Base-by-base conservation (phyloP, 2,888 invertebrate genomes). In the Cylloceria caligata region DNA sequence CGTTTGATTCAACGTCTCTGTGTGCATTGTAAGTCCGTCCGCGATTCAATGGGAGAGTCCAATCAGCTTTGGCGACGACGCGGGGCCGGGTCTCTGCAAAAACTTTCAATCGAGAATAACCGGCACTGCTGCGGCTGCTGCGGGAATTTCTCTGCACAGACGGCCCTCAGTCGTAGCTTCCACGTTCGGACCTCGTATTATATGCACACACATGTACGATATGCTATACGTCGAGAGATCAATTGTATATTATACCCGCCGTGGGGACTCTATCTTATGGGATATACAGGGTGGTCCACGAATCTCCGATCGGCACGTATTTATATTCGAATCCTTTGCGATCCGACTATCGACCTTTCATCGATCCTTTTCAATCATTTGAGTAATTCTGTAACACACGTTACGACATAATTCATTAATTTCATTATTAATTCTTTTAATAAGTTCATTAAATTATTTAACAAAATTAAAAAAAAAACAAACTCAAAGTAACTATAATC, bases 101-200 rank as follows among this genome's bases (percentile, higher is more conserved):
- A 89, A 83, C 87, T 86, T 88, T 89, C 87, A 89, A 89, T 90
- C 88, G 84, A 86, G 87, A 88, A 89, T 88, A 89, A 89, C 87
- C 88, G 86, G 87, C 87, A 87, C 83, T 62, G 71, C 45, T n/a
- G 60, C 68, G 21, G 64, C 27, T 55, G 57, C 64, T 21, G 64
- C 83, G 80, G 71, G 75, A 80, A 72, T 83, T 75, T 71, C 72
- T 60, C 13, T 30, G 45, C 72, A 69, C 62, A 62, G 42, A 24
- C 67, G 72, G 75, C 72, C 73, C 77, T 77, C 76, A 52, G 77
- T 77, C 81, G 72, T 68, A 73, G 42, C 78, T 72, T 72, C 72
- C 62, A 68, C 68, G 60, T 77, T 71, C 68, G 52, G 68, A 65
- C 71, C 80, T 57, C 49, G 39, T 71, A 52, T 67, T 69, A 52